Percentiles rank a stretch among this genome's conserved stretches.
Conservation (phyloP, 2,888 invertebrate species). For the Orgyia antiqua region DNA sequence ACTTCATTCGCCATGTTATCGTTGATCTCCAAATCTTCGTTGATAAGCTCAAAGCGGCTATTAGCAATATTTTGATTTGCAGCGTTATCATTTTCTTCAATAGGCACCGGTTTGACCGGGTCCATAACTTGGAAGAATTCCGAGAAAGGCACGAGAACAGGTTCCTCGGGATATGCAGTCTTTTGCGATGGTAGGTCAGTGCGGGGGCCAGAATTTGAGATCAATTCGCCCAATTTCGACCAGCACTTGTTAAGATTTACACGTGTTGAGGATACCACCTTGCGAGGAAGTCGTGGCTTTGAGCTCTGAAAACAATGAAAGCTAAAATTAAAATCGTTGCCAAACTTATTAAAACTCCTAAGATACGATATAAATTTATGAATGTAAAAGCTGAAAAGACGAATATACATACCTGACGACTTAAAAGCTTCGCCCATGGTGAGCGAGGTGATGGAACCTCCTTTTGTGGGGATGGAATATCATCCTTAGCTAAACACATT, state of each 20-base stretch:
- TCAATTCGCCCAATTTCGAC: slow-evolving; percentile 79
- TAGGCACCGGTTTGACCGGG: slow-evolving; percentile 59
- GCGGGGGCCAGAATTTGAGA: slow-evolving; percentile 64
- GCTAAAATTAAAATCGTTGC: no score
- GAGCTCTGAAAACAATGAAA: slow-evolving; percentile 70
- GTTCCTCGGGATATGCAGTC: slow-evolving; percentile 66
- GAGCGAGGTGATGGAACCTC: slow-evolving; percentile 69
- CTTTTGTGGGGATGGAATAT: slow-evolving; percentile 59
- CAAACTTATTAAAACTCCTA: no score
- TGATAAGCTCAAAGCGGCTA: slow-evolving; percentile 59
- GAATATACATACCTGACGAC: slow-evolving; percentile 80
- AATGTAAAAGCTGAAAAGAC: no score
- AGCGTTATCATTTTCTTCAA: slow-evolving; percentile 64
- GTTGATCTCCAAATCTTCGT: slow-evolving; percentile 63
- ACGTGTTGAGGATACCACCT: slow-evolving; percentile 74
- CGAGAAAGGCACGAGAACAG: slow-evolving; percentile 58
- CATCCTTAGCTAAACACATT: slow-evolving; percentile 78
- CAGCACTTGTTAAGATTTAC: slow-evolving; percentile 82
- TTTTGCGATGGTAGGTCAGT: slow-evolving; percentile 69
- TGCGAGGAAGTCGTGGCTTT: slow-evolving; percentile 77
- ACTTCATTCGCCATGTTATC: slow-evolving; percentile 80
- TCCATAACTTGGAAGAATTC: slow-evolving; percentile 62
- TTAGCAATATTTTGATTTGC: slow-evolving; percentile 68
- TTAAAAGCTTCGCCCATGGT: slow-evolving; percentile 77
- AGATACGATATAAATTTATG: no score